These are phyloP conservation scores for Poecilia velifera DNA, from an alignment of 2,797 vertebrate species.

Conservation along the genomic window DNA sequence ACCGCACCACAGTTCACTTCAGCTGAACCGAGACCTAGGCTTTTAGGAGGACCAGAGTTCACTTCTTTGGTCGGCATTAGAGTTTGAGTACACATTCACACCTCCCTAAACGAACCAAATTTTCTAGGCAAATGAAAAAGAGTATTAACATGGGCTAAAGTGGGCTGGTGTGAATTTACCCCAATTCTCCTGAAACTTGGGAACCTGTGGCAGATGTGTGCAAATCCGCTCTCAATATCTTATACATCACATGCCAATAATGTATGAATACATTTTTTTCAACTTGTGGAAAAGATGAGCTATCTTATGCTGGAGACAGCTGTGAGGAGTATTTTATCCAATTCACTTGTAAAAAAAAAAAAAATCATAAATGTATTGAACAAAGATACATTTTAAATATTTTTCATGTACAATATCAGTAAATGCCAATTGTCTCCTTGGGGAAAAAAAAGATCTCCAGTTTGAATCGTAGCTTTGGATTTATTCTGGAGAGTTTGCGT, in stretches of 20 bases:
- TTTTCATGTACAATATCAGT: not conserved
- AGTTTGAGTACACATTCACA: too few species aligned
- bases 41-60: too few species aligned
- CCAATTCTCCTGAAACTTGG: not conserved
- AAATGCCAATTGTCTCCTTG: not conserved
- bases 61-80: too few species aligned
- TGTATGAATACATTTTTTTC: not conserved
- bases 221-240: not conserved
- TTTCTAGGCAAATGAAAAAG: too few species aligned
- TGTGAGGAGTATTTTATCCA: not conserved
- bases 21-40: too few species aligned
- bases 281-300: not conserved
- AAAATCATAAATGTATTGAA: not conserved
- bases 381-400: not conserved
- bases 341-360: not conserved
- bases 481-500: not conserved
- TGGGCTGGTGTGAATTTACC: too few species aligned
- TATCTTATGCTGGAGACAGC: not conserved
- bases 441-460: not conserved
- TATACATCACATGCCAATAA: not conserved
- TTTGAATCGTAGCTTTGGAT: not conserved
- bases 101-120: too few species aligned
- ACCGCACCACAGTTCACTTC: too few species aligned
- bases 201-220: not conserved
- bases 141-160: too few species aligned